Base-by-base conservation (phyloP, 30 jellyfish, hydroid and myxozoan species). In the Phacellophora camtschatica region DNA sequence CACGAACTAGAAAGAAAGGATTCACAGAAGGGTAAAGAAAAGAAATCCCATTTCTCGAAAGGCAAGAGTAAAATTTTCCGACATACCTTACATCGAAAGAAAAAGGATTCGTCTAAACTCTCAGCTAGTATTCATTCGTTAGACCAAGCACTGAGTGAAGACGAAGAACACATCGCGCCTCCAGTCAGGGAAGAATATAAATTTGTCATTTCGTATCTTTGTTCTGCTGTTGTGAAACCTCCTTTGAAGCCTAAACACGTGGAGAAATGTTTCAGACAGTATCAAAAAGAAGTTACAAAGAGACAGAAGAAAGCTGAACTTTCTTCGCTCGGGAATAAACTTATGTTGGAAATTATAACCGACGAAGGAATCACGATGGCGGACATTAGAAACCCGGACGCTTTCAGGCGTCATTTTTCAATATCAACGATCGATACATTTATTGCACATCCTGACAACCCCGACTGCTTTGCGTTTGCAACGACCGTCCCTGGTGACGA, bases 381-480 rank as follows among this genome's bases (percentile, higher is more conserved):
- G 11, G 96, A 84, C 61, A 87, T 92, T 23, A 35, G 76, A 29
- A 84, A 79, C 31, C 88, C 91, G 34, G 67, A 62, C 41, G 71
- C 84, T 11, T 83, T 85, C 30, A 23, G 83, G 18, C 90, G 96
- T 6, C 87, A 80, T 46, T 92, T 92, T 56, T 89, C 98, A 8
- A 65, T 92, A 11, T 56, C 88, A 29, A 85, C 88, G 8, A 55
- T 84, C 18, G 98, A 85, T 36, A 0, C 46, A 20, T 84, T 57
- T 45, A 57, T 72, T 31, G 70, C 59, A 58, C 96, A 92, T 51
- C 96, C 98, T n/a, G 98, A 92, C 12, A 82, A 86, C 88, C 77
- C 90, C 31, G 84, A 74, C 53, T 92, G 98, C 84, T 92, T 92
- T 80, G 98, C 95, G 55, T 92, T 92, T 77, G 78, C 96, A 30